A percentile compares a stretch with the other conserved stretches of the same genome.
phyloP scores from a whole-genome alignment of 2,888 invertebrate species.

The Agrenia bidenticulata region DNA sequence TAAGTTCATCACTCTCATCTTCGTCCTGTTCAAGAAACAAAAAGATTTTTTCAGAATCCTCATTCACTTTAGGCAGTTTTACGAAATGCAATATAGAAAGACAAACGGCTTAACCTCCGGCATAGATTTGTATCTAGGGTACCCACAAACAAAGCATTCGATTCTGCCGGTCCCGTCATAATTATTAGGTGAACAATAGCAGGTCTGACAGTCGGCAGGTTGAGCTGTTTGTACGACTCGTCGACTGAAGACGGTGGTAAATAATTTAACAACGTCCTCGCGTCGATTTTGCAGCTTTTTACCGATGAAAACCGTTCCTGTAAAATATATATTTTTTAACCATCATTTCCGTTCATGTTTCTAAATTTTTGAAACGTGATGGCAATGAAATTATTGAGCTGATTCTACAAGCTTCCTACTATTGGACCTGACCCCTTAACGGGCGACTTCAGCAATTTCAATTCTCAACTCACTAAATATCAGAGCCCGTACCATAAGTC shows the following conservation, averaged over 20 bases:
- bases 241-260: slow-evolving; percentile 68
- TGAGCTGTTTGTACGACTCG: slow-evolving; percentile 66
- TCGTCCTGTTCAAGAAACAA: not conserved
- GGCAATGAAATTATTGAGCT: no score
- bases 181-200: slow-evolving; percentile 67
- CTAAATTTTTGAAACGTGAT: no score
- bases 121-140: slow-evolving; percentile 55
- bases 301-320: slow-evolving; percentile 66
- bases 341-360: no score
- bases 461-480: no score
- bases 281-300: slow-evolving; percentile 64
- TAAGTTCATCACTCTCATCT: not conserved
- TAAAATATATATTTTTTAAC: no score
- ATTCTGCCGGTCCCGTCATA: slow-evolving; percentile 67
- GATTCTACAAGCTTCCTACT: no score
- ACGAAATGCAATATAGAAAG: no score
- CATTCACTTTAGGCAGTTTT: no score
- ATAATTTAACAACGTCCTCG: slow-evolving; percentile 63
- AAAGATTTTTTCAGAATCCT: no score
- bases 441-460: no score
- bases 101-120: slow-evolving; percentile 41
- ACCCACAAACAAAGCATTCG: slow-evolving; percentile 66
- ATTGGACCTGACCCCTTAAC: no score
- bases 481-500: no score
- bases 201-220: slow-evolving; percentile 65